Percentiles rank a stretch among this genome's conserved stretches.
phyloP scores from a whole-genome alignment of 2,113 vertebrate species.

The Bubo bubo region DNA sequence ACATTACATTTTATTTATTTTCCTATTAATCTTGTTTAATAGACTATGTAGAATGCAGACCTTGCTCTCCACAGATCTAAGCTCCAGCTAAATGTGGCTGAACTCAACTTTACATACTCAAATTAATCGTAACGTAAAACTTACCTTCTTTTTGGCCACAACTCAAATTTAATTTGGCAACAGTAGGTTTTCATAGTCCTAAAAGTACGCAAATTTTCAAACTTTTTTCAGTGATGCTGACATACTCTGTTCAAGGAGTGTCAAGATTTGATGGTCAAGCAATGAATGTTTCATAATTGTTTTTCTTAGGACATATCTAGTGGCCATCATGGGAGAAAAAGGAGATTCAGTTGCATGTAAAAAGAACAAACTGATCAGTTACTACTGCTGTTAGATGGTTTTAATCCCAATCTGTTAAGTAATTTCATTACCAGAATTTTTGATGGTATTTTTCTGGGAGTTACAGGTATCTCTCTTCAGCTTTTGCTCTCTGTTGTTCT shows the following conservation, averaged over 20 bases:
- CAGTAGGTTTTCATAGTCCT: not conserved
- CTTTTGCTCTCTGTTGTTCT: not conserved
- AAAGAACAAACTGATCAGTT: not conserved
- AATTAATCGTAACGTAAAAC: not conserved
- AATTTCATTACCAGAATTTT: not conserved
- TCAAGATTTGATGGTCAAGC: not conserved
- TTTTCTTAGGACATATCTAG: not conserved
- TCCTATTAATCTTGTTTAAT: not conserved
- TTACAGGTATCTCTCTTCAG: not conserved
- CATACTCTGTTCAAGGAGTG: not conserved
- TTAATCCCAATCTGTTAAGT: not conserved
- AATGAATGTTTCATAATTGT: not conserved
- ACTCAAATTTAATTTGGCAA: not conserved
- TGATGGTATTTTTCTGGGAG: not conserved
- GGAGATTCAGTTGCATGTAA: not conserved
- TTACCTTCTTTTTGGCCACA: not conserved
- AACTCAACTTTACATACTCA: not conserved
- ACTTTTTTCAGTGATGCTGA: not conserved
- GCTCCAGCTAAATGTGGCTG: not conserved
- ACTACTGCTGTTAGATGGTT: not conserved
- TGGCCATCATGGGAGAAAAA: not conserved
- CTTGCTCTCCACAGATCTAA: not conserved
- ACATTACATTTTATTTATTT: not conserved
- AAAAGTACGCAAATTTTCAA: not conserved
- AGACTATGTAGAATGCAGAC: not conserved